Evolutionary conservation across 2,113 vertebrate species (phyloP).

Genomic region (Arizona elegans): DNA sequence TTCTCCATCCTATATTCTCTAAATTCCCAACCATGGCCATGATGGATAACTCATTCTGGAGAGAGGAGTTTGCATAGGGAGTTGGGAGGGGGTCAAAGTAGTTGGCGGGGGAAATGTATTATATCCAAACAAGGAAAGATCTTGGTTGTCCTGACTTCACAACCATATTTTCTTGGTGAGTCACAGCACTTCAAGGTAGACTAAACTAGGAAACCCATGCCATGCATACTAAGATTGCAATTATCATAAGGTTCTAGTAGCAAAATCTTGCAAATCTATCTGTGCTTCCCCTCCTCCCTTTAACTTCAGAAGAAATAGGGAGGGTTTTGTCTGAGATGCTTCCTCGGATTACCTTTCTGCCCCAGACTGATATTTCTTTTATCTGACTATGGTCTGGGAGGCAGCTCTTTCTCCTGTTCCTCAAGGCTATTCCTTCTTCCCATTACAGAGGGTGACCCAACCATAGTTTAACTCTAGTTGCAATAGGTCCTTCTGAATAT

Average conservation of each 20-base stretch:
- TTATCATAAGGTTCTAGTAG: neutral
- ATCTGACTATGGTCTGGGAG: neutral
- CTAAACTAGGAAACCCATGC: neutral
- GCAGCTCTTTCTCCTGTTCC: neutral
- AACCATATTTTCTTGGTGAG: slow-evolving; percentile 9
- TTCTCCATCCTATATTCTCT: neutral
- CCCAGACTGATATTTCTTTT: neutral
- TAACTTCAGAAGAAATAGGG: neutral
- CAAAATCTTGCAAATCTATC: neutral
- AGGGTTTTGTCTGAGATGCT: neutral
- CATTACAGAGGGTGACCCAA: neutral
- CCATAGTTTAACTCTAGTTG: neutral
- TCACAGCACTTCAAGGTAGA: neutral
- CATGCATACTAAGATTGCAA: neutral
- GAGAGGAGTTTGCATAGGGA: neutral
- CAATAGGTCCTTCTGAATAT: neutral
- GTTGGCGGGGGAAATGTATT: neutral
- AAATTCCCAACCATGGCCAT: neutral
- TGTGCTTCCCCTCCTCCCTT: neutral
- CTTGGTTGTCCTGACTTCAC: neutral
- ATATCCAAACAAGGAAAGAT: slow-evolving; percentile 54
- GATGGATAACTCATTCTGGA: neutral
- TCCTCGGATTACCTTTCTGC: neutral
- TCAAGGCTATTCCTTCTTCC: neutral
- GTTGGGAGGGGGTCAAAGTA: neutral